Evolutionary conservation across 2,113 vertebrate species (phyloP).

Genomic region (Lampris incognitus): DNA sequence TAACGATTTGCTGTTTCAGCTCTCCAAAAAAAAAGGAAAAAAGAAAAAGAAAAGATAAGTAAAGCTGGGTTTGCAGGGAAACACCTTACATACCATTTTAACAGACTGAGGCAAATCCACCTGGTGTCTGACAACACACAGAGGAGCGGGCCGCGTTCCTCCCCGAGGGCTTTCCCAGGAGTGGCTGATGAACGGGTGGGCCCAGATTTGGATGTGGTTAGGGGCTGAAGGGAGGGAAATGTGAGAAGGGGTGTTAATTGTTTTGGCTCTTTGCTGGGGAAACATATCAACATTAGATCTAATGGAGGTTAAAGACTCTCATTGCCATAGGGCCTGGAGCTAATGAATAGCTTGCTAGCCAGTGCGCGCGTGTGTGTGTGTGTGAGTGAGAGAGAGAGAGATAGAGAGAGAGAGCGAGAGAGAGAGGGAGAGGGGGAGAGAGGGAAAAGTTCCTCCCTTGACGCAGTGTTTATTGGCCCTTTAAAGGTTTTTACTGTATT

Average conservation of each 20-base stretch:
- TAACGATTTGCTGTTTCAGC: too few species aligned
- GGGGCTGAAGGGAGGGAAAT: conserved; percentile 89
- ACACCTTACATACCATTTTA: conserved; percentile 63
- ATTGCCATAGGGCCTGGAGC: conserved; percentile 75
- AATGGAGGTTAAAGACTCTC: conserved; percentile 82
- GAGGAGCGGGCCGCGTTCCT: conserved; percentile 69
- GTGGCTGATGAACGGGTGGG: conserved; percentile 82
- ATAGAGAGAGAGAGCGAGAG: conserved; percentile 16
- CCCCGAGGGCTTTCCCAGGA: conserved; percentile 76
- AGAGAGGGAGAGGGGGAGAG: conserved; percentile 10
- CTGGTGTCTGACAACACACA: conserved; percentile 63
- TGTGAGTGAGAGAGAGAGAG: conserved; percentile 42
- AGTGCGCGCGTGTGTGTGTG: conserved; percentile 24
- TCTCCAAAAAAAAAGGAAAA: too few species aligned
- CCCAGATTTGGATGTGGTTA: conserved; percentile 82
- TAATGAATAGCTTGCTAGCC: conserved; percentile 80
- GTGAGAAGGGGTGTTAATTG: conserved; percentile 90
- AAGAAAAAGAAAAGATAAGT: too few species aligned
- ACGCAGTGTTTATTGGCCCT: conserved; percentile 58
- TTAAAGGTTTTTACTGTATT: conserved; percentile 57
- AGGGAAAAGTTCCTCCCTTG: conserved; percentile 19
- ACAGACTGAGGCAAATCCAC: conserved; percentile 1
- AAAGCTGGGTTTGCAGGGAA: not conserved
- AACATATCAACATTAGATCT: conserved; percentile 89
- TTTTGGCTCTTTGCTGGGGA: conserved; percentile 90